A percentile compares a stretch with the other conserved stretches of the same genome.
phyloP scores from a whole-genome alignment of 2,113 vertebrate species.

The Stegostoma tigrinum region DNA sequence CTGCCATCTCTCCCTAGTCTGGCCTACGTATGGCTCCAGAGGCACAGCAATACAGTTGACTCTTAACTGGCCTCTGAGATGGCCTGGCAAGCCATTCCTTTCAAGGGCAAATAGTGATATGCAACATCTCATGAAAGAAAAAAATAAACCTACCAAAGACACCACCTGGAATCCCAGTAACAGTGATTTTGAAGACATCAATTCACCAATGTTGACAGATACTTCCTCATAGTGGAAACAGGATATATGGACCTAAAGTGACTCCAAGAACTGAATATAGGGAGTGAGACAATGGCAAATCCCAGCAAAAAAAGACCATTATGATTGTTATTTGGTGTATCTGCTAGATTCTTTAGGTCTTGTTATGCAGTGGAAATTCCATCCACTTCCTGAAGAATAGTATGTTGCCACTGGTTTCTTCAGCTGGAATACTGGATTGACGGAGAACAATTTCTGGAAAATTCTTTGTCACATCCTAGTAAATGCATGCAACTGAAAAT shows the following conservation, averaged over 20 bases:
- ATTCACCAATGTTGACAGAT: neutral
- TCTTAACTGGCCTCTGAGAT: no score
- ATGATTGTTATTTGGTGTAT: neutral
- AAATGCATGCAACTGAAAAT: neutral
- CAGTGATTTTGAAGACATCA: no score
- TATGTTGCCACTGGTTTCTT: neutral
- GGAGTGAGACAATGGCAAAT: neutral
- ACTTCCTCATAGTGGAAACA: neutral
- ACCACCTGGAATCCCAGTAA: neutral
- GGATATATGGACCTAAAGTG: neutral
- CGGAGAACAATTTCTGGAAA: neutral
- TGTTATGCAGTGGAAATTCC: neutral
- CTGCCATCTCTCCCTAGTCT: no score
- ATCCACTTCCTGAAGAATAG: slow-evolving; percentile 1
- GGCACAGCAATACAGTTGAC: no score
- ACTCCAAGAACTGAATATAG: neutral
- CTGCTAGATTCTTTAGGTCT: neutral
- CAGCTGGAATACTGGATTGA: neutral
- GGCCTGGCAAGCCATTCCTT: no score
- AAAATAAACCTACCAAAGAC: neutral
- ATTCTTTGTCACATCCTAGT: neutral
- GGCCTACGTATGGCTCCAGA: no score
- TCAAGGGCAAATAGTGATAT: no score
- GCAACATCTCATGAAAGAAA: no score
- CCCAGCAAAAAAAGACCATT: neutral